Conservation (phyloP, 2,888 invertebrate genomes). For the Sesia apiformis region DNA sequence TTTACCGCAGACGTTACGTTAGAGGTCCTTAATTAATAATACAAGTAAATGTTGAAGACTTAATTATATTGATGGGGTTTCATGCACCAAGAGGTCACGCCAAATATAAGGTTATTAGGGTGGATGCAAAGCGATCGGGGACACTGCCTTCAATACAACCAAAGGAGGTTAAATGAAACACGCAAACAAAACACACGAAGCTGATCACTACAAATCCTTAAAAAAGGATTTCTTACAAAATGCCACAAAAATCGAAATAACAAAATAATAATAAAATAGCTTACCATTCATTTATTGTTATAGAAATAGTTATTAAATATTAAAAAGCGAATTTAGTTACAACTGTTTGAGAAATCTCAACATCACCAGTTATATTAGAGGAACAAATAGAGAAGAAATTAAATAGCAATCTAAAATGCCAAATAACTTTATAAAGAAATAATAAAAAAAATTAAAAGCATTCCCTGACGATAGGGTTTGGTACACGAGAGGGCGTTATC, state of each 20-base stretch:
- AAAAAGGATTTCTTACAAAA: conserved; percentile 38
- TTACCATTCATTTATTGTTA: conserved; percentile 29
- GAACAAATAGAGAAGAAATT: conserved; percentile 7
- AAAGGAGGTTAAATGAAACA: conserved; percentile 58
- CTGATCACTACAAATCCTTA: conserved; percentile 34
- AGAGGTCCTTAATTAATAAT: conserved; percentile 15
- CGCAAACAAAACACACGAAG: conserved; percentile 49
- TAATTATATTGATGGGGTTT: conserved; percentile 42
- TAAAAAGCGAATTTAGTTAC: no score
- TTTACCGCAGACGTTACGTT: conserved; percentile 16
- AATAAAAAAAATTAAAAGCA: conserved; percentile 35
- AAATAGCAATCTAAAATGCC: conserved; percentile 28
- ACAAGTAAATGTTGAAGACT: conserved; percentile 33
- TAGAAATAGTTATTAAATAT: no score
- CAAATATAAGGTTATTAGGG: conserved; percentile 59
- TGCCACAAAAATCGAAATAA: conserved; percentile 35
- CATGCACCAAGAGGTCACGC: conserved; percentile 76
- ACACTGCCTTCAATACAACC: conserved; percentile 74
- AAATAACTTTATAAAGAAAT: conserved; percentile 34
- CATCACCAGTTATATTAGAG: conserved; percentile 26
- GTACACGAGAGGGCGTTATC: neutral
- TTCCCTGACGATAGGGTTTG: conserved; percentile 27
- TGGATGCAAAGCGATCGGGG: conserved; percentile 74
- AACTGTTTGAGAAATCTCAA: no score
- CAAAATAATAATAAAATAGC: conserved; percentile 34